Evolutionary conservation across 2,113 vertebrate species (phyloP).

Genomic region (Pygoscelis antarcticus): DNA sequence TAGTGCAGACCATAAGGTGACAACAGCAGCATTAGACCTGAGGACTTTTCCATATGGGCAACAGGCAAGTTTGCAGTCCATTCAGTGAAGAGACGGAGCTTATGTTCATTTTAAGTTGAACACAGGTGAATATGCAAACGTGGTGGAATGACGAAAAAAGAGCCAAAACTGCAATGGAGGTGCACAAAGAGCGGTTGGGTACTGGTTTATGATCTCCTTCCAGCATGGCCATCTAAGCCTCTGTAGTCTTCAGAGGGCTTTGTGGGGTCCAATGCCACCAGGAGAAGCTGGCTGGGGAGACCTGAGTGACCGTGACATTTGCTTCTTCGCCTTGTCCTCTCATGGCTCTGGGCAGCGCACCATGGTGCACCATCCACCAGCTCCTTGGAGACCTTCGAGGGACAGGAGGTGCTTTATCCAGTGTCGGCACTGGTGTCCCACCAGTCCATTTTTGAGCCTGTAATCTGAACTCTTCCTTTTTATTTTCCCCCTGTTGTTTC

Average conservation of each 20-base stretch:
- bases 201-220: not conserved
- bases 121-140: accelerated
- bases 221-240: not conserved
- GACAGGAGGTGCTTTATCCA: not conserved
- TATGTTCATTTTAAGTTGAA: not conserved
- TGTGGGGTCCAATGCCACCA: not conserved
- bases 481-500: not conserved
- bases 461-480: not conserved
- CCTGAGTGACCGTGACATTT: accelerated
- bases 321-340: not conserved
- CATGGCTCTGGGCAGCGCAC: accelerated
- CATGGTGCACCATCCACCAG: not conserved
- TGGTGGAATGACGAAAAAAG: not conserved
- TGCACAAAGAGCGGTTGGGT: not conserved
- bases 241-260: not conserved
- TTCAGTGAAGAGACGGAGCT: not conserved
- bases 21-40: not conserved
- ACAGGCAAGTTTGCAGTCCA: accelerated
- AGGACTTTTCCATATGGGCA: not conserved
- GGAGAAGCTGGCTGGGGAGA: not conserved
- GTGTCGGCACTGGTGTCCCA: not conserved
- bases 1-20: not conserved
- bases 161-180: not conserved
- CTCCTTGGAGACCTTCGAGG: not conserved
- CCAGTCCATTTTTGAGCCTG: not conserved